Evolutionary conservation across 1,140 invertebrate genomes (phyloP), one percentile per base, ranked within the genome.

Genomic region (Choristoneura fumiferana): DNA sequence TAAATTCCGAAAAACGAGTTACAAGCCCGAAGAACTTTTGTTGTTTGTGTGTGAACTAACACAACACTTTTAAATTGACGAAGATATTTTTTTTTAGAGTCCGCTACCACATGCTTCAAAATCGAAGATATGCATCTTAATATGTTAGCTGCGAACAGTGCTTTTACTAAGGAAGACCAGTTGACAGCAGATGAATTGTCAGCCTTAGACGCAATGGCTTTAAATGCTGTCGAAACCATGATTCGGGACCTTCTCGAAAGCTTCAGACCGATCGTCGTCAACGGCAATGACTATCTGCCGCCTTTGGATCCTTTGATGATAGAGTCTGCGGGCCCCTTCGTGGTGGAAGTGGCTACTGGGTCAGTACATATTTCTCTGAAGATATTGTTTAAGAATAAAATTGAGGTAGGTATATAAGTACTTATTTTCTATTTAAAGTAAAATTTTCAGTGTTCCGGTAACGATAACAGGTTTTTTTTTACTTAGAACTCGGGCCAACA

Each of bases 201-300:
- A 13, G 37, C 37, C 37, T 12, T 12, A 12, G 12, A 39, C 12
- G 4, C 12, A 1, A 5, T 13, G n/a, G 10, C 37, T 12, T 12
- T n/a, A 2, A 39, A 39, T 43, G 1, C 52, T 0, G 34, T 62
- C 18, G 57, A 15, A 43, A 55, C 54, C 8, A 43, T 14, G 12
- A 68, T 68, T 12, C 40, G n/a, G n/a, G 57, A 60, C 13, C 6
- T 58, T 0, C 14, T 76, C 5, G 71, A 76, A 39, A 36, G 45
- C 22, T 65, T 71, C 57, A 69, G 73, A 49, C 60, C 67, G 54
- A 55, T 69, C 1, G 45, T 76, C n/a, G 67, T 71, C 18, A 69
- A 73, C 58, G 68, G 71, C 10, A 73, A 66, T 18, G 73, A 67
- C n/a, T 14, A 57, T 34, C 0, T 73, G 1, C 71, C 71, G 10